Conservation (phyloP, 2,888 invertebrate species). For the Dorcus parallelipipedus region DNA sequence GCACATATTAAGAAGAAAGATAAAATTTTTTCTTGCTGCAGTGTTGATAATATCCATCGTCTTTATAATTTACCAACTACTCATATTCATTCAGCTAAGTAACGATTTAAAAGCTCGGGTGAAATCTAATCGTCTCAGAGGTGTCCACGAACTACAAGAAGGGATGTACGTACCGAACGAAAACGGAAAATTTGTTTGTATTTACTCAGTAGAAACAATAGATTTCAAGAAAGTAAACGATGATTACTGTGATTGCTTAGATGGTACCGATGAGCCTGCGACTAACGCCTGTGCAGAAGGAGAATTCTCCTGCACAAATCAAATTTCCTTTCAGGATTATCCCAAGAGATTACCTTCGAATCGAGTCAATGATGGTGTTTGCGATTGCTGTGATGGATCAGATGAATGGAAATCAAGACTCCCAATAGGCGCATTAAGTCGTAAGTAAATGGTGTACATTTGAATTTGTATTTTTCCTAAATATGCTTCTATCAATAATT, state of each 20-base stretch:
- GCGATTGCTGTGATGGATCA: constrained; percentile 92
- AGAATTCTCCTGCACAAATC: constrained; percentile 72
- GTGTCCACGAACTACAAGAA: constrained; percentile 46
- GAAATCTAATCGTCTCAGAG: constrained; percentile 36
- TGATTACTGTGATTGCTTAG: constrained; percentile 82
- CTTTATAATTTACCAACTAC: constrained; percentile 28
- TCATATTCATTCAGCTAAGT: constrained; percentile 28
- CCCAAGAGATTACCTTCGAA: constrained; percentile 64
- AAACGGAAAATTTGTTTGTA: constrained; percentile 50
- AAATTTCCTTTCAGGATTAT: constrained; percentile 49
- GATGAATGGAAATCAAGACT: constrained; percentile 65
- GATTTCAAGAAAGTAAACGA: constrained; percentile 67
- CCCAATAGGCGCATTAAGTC: too few relatives aligned
- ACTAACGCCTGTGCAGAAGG: constrained; percentile 87
- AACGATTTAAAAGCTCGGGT: constrained; percentile 6
- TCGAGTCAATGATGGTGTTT: constrained; percentile 89
- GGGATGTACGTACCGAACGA: constrained; percentile 47
- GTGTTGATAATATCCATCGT: constrained; percentile 20
- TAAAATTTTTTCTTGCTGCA: constrained; percentile 25
- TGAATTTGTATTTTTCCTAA: too few relatives aligned
- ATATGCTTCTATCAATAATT: too few relatives aligned
- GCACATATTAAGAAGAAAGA: constrained; percentile 12
- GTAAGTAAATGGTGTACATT: too few relatives aligned
- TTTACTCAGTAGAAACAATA: constrained; percentile 50
- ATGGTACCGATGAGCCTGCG: constrained; percentile 76